A percentile compares a stretch with the other conserved stretches of the same genome.
Evolutionary conservation across 2,888 invertebrate genomes (phyloP).

Genomic region (Brachyopa scutellaris): DNA sequence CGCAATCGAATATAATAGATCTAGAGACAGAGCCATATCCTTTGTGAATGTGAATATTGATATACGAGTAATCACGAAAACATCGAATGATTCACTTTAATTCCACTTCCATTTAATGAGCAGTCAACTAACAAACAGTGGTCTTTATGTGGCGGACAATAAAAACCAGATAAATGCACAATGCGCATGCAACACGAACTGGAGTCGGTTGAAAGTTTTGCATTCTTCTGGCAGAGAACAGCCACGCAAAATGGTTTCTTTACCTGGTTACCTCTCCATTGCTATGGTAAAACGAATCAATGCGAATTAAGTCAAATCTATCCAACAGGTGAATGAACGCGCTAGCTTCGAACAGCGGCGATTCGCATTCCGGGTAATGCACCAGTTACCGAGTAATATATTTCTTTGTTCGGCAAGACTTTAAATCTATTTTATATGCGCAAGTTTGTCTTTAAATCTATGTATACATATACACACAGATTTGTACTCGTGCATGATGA

Average conservation of each 20-base stretch:
- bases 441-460: constrained; percentile 18
- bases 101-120: constrained; percentile 38
- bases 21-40: constrained; percentile 16
- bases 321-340: constrained; percentile 59
- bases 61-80: constrained; percentile 21
- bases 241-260: constrained; percentile 43
- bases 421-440: constrained; percentile 46
- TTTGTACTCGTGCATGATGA: constrained; percentile 37
- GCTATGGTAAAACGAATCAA: constrained; percentile 34
- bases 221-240: constrained; percentile 10
- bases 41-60: constrained; percentile 29
- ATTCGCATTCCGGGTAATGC: constrained; percentile 67
- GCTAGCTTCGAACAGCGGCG: constrained; percentile 38
- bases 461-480: no score
- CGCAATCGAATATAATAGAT: background rate
- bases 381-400: constrained; percentile 61
- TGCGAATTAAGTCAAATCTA: constrained; percentile 46
- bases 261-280: constrained; percentile 52
- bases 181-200: constrained; percentile 55
- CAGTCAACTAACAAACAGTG: constrained; percentile 32
- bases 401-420: constrained; percentile 51
- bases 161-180: constrained; percentile 50
- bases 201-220: constrained; percentile 30
- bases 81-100: constrained; percentile 53
- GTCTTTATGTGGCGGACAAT: constrained; percentile 41